Evolutionary conservation across 2,888 invertebrate species (phyloP).

Genomic region (Xiphydria camelus): DNA sequence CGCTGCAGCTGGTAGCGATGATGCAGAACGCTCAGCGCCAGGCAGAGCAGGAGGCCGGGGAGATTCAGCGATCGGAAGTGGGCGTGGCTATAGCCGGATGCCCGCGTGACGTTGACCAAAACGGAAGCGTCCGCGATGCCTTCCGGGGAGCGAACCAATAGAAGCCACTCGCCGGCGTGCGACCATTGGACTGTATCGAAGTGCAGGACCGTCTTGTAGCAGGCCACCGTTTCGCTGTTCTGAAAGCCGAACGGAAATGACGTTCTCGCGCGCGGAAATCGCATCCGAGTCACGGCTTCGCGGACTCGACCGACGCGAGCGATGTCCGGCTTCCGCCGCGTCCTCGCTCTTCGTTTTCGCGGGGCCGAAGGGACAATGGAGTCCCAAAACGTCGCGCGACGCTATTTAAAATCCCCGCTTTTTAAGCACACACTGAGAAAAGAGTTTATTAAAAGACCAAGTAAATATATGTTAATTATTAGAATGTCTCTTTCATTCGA

Average conservation of each 20-base stretch:
- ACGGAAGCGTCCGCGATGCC: constrained; percentile 68
- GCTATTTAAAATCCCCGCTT: no score
- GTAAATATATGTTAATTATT: no score
- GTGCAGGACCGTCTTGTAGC: constrained; percentile 65
- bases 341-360: no score
- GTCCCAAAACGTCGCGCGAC: no score
- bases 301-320: no score
- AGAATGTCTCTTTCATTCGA: no score
- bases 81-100: constrained; percentile 45
- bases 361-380: no score
- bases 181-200: constrained; percentile 63
- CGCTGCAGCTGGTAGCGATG: constrained; percentile 9
- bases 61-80: constrained; percentile 36
- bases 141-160: constrained; percentile 66
- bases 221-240: constrained; percentile 63
- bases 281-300: no score
- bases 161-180: constrained; percentile 68
- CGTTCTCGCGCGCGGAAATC: no score
- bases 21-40: constrained; percentile 31
- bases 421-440: no score
- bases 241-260: constrained; percentile 47
- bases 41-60: constrained; percentile 36
- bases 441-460: no score
- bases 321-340: no score
- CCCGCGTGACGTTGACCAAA: constrained; percentile 65